Evolutionary conservation across 2,797 vertebrate genomes (phyloP).

Genomic region (Leptatherina wallacei): DNA sequence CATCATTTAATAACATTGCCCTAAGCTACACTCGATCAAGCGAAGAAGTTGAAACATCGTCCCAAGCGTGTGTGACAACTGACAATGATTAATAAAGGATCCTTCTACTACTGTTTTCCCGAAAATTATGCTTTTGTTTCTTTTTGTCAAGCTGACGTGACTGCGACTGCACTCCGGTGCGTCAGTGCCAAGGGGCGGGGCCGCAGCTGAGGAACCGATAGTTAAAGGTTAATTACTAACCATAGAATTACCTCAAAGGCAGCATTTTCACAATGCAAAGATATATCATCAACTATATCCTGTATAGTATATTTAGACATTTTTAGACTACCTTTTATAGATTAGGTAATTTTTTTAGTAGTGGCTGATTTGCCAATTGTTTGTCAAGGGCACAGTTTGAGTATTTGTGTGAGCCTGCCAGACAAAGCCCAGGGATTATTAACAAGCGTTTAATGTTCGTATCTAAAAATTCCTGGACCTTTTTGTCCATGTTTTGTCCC

Average conservation of each 20-base stretch:
- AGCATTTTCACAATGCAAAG: background rate
- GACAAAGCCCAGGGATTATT: background rate
- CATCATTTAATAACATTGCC: constrained; percentile 17
- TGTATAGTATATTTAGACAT: background rate
- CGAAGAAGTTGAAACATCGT: constrained; percentile 21
- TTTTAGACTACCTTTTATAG: background rate
- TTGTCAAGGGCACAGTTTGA: background rate
- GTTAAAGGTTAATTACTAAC: background rate
- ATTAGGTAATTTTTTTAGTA: background rate
- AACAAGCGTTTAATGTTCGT: no score
- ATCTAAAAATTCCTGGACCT: no score
- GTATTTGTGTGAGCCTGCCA: background rate
- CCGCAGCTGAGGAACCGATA: background rate
- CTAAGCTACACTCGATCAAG: background rate
- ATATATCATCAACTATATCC: background rate
- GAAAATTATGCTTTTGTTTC: constrained; percentile 13
- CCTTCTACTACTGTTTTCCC: background rate
- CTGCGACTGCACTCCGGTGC: background rate
- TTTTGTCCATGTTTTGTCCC: background rate
- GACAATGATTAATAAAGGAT: no score
- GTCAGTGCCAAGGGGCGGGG: constrained; percentile 51
- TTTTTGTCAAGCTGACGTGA: constrained; percentile 48
- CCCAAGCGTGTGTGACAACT: background rate
- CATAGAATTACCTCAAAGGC: background rate
- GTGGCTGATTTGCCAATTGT: background rate